Evolutionary conservation across 2,797 vertebrate genomes (phyloP).

Genomic region (Notoglanidium macrostoma): DNA sequence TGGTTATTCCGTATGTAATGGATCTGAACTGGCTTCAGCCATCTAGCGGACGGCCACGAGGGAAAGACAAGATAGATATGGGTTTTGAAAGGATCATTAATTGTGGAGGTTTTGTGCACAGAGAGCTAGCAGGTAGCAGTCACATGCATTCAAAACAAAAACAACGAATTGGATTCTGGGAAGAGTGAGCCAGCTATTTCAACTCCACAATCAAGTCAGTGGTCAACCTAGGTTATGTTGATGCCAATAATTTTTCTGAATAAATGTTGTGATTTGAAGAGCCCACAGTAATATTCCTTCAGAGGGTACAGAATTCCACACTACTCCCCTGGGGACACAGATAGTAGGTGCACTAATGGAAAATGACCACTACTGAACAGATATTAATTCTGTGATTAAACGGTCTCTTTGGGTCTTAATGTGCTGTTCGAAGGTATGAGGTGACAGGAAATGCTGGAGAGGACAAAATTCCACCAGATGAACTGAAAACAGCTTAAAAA

Average conservation of each 20-base stretch:
- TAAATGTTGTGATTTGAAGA: not conserved
- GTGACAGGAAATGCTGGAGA: not conserved
- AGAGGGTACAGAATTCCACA: not conserved
- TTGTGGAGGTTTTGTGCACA: too few species aligned
- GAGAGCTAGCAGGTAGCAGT: too few species aligned
- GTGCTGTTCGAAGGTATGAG: not conserved
- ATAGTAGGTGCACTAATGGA: not conserved
- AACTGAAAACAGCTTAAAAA: not conserved
- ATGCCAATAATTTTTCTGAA: not conserved
- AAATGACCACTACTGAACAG: not conserved
- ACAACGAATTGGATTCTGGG: too few species aligned
- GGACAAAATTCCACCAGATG: not conserved
- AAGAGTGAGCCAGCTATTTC: too few species aligned
- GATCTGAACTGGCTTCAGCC: too few species aligned
- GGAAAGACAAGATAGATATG: too few species aligned
- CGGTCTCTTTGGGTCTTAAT: not conserved
- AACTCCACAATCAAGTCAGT: not conserved
- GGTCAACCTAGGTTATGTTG: not conserved
- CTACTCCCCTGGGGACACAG: not conserved
- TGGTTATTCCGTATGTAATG: too few species aligned
- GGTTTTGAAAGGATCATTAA: too few species aligned
- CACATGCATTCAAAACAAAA: too few species aligned
- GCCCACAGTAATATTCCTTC: not conserved
- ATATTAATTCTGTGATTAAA: not conserved
- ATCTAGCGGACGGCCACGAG: too few species aligned